Conservation (phyloP, 2,888 invertebrate species). For the Apamea sordens region DNA sequence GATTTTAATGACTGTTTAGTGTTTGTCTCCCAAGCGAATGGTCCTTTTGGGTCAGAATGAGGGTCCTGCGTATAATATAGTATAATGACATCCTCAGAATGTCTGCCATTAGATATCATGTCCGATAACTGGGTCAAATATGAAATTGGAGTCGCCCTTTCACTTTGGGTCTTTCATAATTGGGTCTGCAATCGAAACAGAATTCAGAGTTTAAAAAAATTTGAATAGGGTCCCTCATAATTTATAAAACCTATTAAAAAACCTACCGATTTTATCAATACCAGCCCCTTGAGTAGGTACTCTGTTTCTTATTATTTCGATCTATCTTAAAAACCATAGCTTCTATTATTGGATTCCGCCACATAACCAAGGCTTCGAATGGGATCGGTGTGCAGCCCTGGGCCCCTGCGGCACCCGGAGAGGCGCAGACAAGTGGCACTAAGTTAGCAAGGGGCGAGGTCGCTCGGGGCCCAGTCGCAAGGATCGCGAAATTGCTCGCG, state of each 20-base stretch:
- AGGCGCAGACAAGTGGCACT: constrained; percentile 73
- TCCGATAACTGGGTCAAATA: constrained; percentile 49
- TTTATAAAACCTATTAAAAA: neutral
- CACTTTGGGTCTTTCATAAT: constrained; percentile 40
- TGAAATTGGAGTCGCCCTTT: constrained; percentile 37
- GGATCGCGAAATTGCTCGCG: constrained; percentile 69
- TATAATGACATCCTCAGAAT: constrained; percentile 46
- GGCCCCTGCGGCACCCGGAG: constrained; percentile 65
- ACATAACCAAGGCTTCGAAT: neutral
- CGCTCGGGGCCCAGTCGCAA: constrained; percentile 55
- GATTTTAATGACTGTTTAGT: constrained; percentile 63
- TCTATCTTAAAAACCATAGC: neutral
- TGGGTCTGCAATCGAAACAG: constrained; percentile 29
- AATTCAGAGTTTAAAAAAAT: constrained; percentile 21
- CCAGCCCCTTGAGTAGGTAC: neutral
- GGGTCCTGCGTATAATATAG: constrained; percentile 49
- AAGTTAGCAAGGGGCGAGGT: constrained; percentile 69
- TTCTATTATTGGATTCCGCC: neutral
- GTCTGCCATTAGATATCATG: constrained; percentile 54
- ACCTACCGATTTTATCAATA: neutral
- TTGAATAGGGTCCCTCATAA: neutral
- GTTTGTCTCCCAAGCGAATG: constrained; percentile 39
- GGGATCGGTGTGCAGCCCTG: constrained; percentile 58
- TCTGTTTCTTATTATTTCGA: neutral
- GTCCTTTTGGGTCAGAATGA: constrained; percentile 44